Evolutionary conservation across 2,888 invertebrate species (phyloP), one percentile per base, ranked within the genome.

Genomic region (Pelosia muscerda): DNA sequence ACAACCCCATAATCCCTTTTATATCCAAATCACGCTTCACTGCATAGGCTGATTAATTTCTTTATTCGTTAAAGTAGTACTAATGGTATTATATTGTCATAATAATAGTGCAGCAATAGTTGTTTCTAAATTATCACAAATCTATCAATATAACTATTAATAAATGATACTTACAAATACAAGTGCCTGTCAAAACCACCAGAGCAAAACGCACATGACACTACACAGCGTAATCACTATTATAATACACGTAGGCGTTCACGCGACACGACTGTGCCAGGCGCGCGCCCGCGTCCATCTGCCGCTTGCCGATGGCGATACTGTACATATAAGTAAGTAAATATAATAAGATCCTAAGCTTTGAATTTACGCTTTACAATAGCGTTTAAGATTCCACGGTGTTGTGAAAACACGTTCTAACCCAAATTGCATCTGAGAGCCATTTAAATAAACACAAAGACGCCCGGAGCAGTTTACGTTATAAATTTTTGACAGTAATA

Each of bases 211-310:
- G 71, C 80, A 80, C 80, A 81, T 81, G 73, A 73, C 80, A 81
- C 80, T 61, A 71, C 80, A 81, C 82, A 72, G 71, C 78, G 82
- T 79, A 77, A 73, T 66, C 81, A 81, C 81, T 72, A 69, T 71
- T 69, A 65, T 49, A 78, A 64, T 68, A 31, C 56, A 66, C 49
- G 68, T 66, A 75, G 79, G 81, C 79, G 69, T 72, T 72, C 55
- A 66, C 72, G 73, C 74, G 73, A 81, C 72, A 76, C 80, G 82
- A 76, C 78, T 76, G 71, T 60, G 70, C 54, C 42, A 60, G 76
- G 71, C 80, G 76, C 80, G 74, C 69, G 65, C 63, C 72, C 80
- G 82, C 78, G 73, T 76, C 81, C 82, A 71, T 81, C 81, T 81
- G 82, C 74, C 80, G 73, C 61, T 28, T 54, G 65, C 73, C 57